phyloP scores from a whole-genome alignment of 37 sponge, comb jelly and placozoan genomes.

The Lycopodina hypogea region DNA sequence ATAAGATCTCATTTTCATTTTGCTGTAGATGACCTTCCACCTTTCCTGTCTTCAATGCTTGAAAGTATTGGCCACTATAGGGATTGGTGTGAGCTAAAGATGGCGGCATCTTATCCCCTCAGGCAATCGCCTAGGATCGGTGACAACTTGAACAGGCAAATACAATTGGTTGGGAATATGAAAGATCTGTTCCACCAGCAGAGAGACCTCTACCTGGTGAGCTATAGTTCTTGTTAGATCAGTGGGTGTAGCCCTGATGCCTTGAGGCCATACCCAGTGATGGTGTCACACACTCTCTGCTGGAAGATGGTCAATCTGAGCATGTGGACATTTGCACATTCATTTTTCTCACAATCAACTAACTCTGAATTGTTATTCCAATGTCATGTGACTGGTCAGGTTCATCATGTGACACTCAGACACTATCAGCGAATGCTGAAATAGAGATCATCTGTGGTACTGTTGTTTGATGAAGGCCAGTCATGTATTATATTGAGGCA shows the following conservation, averaged over 20 bases:
- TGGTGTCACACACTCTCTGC: too few species aligned
- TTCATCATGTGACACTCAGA: too few species aligned
- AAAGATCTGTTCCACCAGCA: slow-evolving; percentile 47
- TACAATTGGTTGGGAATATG: slow-evolving; percentile 20
- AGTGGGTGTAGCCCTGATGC: background rate
- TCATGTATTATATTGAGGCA: too few species aligned
- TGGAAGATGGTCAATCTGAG: too few species aligned
- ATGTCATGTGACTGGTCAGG: too few species aligned
- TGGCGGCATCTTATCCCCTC: background rate
- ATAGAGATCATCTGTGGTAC: too few species aligned
- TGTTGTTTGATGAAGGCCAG: too few species aligned
- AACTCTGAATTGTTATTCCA: too few species aligned
- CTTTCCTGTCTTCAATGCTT: slow-evolving; percentile 34
- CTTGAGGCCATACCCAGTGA: too few species aligned
- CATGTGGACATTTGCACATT: too few species aligned
- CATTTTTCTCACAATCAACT: too few species aligned
- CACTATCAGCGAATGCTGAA: too few species aligned
- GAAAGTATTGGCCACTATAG: slow-evolving; percentile 19
- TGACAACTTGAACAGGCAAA: slow-evolving; percentile 29
- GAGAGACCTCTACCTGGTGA: slow-evolving; percentile 39
- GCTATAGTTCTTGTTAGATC: background rate
- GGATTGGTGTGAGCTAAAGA: slow-evolving; percentile 38
- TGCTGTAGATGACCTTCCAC: slow-evolving; percentile 47
- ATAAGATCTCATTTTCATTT: background rate
- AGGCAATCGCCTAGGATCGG: background rate